These are phyloP conservation scores for Ellobium chinense DNA, from an alignment of 2,888 invertebrate species.

Conservation along the genomic window DNA sequence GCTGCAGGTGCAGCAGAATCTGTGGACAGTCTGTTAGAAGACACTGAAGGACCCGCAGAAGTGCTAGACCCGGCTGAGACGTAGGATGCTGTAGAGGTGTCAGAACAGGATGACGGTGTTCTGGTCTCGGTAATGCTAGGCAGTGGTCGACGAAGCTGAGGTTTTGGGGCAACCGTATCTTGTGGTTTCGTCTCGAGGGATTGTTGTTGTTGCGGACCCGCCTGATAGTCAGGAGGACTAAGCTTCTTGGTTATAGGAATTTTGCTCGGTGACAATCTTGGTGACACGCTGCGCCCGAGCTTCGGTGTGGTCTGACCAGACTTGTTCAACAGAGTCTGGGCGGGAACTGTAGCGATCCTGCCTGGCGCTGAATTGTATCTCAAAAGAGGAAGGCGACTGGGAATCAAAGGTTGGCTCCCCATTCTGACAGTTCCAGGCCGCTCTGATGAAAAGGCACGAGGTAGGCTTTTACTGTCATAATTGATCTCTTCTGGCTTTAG, in stretches of 20 bases:
- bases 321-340: conserved; percentile 56
- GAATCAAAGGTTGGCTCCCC: conserved; percentile 56
- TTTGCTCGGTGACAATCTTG: conserved; percentile 52
- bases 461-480: conserved; percentile 57
- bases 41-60: conserved; percentile 4
- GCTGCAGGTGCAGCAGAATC: conserved; percentile 2
- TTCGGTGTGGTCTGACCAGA: conserved; percentile 23
- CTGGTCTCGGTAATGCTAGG: conserved; percentile 58
- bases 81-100: conserved; percentile 52
- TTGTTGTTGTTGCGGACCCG: conserved; percentile 40
- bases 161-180: conserved; percentile 31
- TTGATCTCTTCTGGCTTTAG: conserved; percentile 37
- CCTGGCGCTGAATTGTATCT: conserved; percentile 72
- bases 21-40: conserved; percentile 25
- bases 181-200: not conserved
- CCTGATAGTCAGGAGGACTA: conserved; percentile 36
- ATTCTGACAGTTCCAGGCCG: conserved; percentile 52
- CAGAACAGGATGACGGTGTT: conserved; percentile 58
- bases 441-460: conserved; percentile 54
- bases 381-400: conserved; percentile 58
- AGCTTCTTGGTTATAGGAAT: conserved; percentile 52
- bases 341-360: conserved; percentile 69
- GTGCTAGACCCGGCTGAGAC: conserved; percentile 47
- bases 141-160: conserved; percentile 52
- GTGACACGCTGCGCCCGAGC: conserved; percentile 25